Conservation (phyloP, 2,113 vertebrate species). For the Hemiprocne comata region DNA sequence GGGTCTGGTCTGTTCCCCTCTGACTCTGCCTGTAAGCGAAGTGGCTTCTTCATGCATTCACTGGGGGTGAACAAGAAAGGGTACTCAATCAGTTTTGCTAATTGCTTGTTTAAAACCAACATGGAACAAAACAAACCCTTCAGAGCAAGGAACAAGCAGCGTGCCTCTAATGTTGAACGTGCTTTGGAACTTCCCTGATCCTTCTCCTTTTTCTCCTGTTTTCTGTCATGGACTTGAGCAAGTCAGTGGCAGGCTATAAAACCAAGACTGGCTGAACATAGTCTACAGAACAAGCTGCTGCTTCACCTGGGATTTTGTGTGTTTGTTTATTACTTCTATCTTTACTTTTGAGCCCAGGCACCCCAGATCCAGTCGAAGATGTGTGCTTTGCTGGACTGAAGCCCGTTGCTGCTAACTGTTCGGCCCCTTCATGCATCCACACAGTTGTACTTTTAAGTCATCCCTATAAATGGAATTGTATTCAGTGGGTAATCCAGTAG, state of each 20-base stretch:
- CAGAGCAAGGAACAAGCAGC: background rate
- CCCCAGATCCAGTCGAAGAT: background rate
- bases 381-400: background rate
- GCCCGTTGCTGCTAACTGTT: background rate
- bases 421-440: background rate
- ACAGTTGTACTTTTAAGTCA: too few species aligned
- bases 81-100: background rate
- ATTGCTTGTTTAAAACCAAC: background rate
- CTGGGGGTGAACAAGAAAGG: background rate
- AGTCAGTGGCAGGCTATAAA: background rate
- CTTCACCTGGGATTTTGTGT: background rate
- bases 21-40: background rate
- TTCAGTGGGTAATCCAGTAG: background rate
- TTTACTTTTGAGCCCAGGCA: background rate
- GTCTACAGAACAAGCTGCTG: background rate
- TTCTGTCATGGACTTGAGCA: background rate
- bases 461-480: background rate
- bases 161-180: background rate
- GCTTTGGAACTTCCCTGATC: background rate
- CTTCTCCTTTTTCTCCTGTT: background rate
- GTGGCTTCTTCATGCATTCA: background rate
- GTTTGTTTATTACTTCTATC: background rate
- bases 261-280: background rate
- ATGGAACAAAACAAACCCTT: background rate
- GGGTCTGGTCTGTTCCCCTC: background rate